These are phyloP conservation scores for Aproaerema taeniolella DNA, from an alignment of 2,888 invertebrate genomes.

Conservation along the genomic window DNA sequence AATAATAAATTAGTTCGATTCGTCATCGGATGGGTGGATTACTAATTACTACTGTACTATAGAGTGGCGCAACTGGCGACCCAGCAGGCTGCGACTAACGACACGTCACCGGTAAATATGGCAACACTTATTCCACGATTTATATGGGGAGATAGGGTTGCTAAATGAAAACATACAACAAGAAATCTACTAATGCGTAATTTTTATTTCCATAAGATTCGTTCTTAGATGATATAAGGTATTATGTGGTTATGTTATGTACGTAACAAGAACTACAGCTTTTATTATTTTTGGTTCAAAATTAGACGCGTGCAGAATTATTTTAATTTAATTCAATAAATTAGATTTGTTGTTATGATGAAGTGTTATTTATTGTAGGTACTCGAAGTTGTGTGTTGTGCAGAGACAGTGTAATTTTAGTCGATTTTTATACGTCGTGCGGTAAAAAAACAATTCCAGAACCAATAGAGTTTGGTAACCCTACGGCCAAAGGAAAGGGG, in stretches of 20 bases:
- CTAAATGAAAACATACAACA: neutral
- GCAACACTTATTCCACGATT: slow-evolving; percentile 74
- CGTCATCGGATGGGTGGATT: slow-evolving; percentile 64
- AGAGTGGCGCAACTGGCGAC: slow-evolving; percentile 47
- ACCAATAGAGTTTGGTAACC: neutral
- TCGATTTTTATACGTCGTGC: neutral
- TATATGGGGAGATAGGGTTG: slow-evolving; percentile 63
- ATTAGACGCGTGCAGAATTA: too few relatives aligned
- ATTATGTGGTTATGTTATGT: neutral
- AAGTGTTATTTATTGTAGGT: too few relatives aligned
- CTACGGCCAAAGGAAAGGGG: slow-evolving; percentile 37
- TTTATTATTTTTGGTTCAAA: neutral
- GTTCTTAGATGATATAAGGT: neutral
- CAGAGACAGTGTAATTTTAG: neutral
- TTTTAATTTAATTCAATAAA: neutral
- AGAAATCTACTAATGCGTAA: neutral
- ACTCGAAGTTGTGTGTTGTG: neutral
- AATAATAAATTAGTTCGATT: slow-evolving; percentile 68
- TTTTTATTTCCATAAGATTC: neutral
- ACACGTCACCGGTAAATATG: slow-evolving; percentile 75
- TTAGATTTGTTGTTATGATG: neutral
- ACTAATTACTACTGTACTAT: slow-evolving; percentile 72
- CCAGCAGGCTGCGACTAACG: slow-evolving; percentile 63
- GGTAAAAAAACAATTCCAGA: neutral
- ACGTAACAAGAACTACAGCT: neutral